These are phyloP conservation scores for Troglohyphantes excavatus DNA, from an alignment of 2,888 invertebrate genomes.

Conservation along the genomic window DNA sequence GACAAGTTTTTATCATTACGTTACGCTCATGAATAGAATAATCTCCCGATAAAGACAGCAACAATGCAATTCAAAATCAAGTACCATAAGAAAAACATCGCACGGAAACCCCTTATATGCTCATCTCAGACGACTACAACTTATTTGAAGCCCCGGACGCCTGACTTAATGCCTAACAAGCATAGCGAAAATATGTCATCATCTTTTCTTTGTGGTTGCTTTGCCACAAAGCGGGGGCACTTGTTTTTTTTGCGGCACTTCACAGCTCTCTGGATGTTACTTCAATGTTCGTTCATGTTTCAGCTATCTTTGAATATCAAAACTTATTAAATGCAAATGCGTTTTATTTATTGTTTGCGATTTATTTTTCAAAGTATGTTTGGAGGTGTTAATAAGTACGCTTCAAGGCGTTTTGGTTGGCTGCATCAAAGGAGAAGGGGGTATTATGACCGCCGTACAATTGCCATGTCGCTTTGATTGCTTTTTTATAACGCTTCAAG, in stretches of 20 bases:
- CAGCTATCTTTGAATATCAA: no score
- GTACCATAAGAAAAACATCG: not conserved
- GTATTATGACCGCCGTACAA: no score
- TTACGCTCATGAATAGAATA: not conserved
- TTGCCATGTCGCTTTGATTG: no score
- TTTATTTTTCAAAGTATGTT: no score
- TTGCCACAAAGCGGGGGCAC: not conserved
- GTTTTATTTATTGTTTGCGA: no score
- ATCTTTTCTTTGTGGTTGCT: slow-evolving; percentile 16
- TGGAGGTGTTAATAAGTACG: no score
- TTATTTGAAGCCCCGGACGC: slow-evolving; percentile 4
- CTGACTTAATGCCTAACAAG: slow-evolving; percentile 46
- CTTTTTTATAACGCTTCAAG: no score
- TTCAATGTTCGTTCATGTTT: no score
- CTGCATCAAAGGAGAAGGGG: no score
- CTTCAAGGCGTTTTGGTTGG: no score
- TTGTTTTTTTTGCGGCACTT: not conserved
- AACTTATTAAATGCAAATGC: no score
- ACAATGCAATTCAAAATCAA: not conserved
- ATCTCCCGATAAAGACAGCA: not conserved
- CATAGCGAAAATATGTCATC: slow-evolving; percentile 44
- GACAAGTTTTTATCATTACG: not conserved
- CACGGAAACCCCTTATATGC: not conserved
- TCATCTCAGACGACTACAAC: not conserved
- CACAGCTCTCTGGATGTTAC: not conserved